Evolutionary conservation across 2,113 vertebrate species (phyloP), one percentile per base, ranked within the genome.

Genomic region (Pteruthius melanotis): DNA sequence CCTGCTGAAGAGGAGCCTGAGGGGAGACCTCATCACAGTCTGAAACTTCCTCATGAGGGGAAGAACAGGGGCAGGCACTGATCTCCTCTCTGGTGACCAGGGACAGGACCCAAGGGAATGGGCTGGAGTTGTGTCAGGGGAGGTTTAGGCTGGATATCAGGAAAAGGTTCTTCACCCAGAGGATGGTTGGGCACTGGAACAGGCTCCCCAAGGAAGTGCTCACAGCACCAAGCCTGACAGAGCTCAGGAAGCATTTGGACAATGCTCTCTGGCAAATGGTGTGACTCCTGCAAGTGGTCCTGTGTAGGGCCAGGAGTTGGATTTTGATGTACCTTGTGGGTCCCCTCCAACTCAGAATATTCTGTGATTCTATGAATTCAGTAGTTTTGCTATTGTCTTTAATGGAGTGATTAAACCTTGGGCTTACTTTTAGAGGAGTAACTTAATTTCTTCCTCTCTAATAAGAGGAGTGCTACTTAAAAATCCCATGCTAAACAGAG

Each of bases 71-170:
- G 5, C 37, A 52, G 15, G 7, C 20, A 52, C 15, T 8, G 44
- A 59, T 8, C 35, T 52, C 18, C 27, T 19, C 15, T 52, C 0
- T 59, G 27, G 12, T 44, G 44, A n/a, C 31, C 18, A 44, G 77
- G 5, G 23, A 17, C 33, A 59, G 37, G 2, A 66, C 5, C 7
- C 0, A 0, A 15, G 14, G 4, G 9, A 33, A 45, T 13, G 33
- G 27, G 17, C 30, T 40, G 21, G 7, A 35, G 1, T 0, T 49
- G 24, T 22, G 11, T 15, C 21, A 64, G 11, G 2, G 17, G 0
- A 42, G 31, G 3, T 50, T 80, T 37, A 37, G 50, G 7, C 2
- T 9, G 13, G 6, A 10, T 50, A 42, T 57, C 6, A 33, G 22
- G 6, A 33, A 50, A 44, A 50, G 1, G 0, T 23, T 50, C 50